A percentile compares a stretch with the other conserved stretches of the same genome.
Conservation (phyloP, 2,888 invertebrate genomes). For the Watsonalla binaria region DNA sequence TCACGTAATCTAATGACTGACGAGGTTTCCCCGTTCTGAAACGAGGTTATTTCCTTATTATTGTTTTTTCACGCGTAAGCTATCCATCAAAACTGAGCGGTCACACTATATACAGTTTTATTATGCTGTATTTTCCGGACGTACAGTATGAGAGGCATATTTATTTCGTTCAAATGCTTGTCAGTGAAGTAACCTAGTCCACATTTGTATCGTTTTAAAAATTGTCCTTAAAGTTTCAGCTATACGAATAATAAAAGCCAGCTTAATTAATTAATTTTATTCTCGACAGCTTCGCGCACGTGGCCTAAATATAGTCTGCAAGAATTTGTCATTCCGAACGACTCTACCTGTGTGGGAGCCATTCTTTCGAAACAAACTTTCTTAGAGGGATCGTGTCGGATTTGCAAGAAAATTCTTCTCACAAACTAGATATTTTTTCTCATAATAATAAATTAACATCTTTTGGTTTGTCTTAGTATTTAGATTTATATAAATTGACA, state of each 20-base stretch:
- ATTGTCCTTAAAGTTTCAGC: too few species aligned
- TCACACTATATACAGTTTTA: neutral
- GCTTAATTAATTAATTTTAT: too few species aligned
- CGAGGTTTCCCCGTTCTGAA: slow-evolving; percentile 9
- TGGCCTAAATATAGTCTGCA: slow-evolving; percentile 9
- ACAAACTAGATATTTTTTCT: slow-evolving; percentile 8
- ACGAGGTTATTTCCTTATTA: slow-evolving; percentile 26
- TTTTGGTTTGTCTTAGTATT: neutral
- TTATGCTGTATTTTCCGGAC: neutral
- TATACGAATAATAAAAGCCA: too few species aligned
- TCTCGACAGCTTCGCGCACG: neutral
- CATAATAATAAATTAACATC: neutral
- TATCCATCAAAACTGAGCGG: slow-evolving; percentile 22
- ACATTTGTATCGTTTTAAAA: too few species aligned
- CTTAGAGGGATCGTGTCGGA: slow-evolving; percentile 17
- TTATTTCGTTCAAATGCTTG: neutral
- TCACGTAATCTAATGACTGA: slow-evolving; percentile 10
- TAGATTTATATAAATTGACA: neutral
- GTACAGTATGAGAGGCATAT: neutral
- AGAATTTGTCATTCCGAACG: slow-evolving; percentile 32
- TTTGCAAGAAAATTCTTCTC: slow-evolving; percentile 18
- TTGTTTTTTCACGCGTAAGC: slow-evolving; percentile 23
- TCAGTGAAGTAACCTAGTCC: neutral
- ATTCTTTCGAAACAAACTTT: slow-evolving; percentile 29
- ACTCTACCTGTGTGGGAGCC: slow-evolving; percentile 16